Evolutionary conservation across 2,888 invertebrate genomes (phyloP), one percentile per base, ranked within the genome.

Genomic region (Drosophila affinis): DNA sequence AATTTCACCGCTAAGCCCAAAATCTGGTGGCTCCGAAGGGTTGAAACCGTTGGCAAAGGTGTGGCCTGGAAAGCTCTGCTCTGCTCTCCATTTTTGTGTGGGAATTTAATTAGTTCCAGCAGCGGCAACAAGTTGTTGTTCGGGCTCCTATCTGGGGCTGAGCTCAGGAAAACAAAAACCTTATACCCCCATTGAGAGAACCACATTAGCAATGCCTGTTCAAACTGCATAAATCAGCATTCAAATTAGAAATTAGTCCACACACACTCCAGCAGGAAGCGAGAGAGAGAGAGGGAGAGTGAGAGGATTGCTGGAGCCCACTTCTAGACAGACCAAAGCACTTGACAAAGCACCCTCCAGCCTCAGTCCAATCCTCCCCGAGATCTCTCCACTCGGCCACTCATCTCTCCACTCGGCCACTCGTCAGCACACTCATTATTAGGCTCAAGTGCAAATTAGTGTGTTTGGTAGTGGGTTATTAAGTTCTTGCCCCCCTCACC

Each of bases 361-460:
- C 5, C 3, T 10, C 10, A 34, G 18, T 34, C 27, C 21, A 51
- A 39, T 24, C 54, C 46, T 9, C 32, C 44, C 34, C 51, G 18
- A 21, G 52, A 68, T 67, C 56, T 51, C 27, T 51, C 27, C 21
- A 52, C 46, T 34, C 34, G 53, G 46, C 49, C 17, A 53, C 60
- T 63, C 64, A 68, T 34, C 53, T 29, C 32, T 58, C 51, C 17
- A 48, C 34, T 49, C 53, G 55, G 64, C 72, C 87, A 84, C 78
- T 86, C 86, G 79, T 81, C 89, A 85, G 88, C 88, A 85, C 75
- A 81, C 89, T 89, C 88, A 85, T 89, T 85, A 86, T 89, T 86
- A 79, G 89, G 85, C 89, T 86, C 88, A 86, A 89, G 85, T 89
- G 85, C 89, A 86, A 86, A 86, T 86, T 86, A 86, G 89, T 89